These are phyloP conservation scores for Lytechinus variegatus DNA, from an alignment of 35 echinoderm and acorn worm genomes.

Conservation along the genomic window DNA sequence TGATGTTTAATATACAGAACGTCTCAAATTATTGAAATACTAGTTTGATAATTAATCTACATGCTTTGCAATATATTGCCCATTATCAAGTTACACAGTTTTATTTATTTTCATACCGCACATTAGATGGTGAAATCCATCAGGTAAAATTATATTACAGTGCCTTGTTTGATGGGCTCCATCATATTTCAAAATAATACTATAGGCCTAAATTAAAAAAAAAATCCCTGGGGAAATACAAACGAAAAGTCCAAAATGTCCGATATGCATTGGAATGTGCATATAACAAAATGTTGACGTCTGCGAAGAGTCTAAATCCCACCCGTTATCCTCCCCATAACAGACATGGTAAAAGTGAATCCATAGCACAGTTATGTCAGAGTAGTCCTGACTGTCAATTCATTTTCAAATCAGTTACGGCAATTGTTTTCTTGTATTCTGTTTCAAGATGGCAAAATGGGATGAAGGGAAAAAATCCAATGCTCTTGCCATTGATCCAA, in stretches of 20 bases:
- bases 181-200: background rate
- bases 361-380: background rate
- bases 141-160: background rate
- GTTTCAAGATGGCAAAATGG: constrained; percentile 7
- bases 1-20: background rate
- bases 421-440: constrained; percentile 1
- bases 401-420: background rate
- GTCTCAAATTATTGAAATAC: background rate
- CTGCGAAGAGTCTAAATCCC: background rate
- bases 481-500: constrained; percentile 39
- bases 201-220: background rate
- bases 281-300: background rate
- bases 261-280: background rate
- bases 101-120: background rate
- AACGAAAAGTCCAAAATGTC: no score
- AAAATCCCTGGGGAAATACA: background rate
- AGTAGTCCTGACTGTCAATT: background rate
- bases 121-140: background rate
- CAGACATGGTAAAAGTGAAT: background rate
- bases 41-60: background rate
- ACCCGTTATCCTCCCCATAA: background rate
- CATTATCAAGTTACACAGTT: background rate
- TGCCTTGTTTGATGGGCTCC: background rate
- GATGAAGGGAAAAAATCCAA: constrained; percentile 1
- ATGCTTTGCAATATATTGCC: background rate